Percentiles rank a stretch among this genome's conserved stretches.
phyloP scores from a whole-genome alignment of 2,888 invertebrate genomes.

The Eupelmus urozonus region DNA sequence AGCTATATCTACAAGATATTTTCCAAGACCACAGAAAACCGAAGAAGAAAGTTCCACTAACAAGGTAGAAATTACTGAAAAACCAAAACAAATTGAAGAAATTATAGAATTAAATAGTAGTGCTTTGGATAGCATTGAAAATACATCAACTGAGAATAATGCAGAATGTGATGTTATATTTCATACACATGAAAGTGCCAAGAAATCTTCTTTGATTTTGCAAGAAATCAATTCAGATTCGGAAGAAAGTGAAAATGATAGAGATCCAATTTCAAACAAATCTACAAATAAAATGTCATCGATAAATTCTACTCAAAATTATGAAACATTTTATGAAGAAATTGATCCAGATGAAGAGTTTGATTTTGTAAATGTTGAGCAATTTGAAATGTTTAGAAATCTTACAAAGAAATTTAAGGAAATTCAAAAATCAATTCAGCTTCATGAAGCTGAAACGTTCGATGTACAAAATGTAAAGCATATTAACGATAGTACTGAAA shows the following conservation, averaged over 20 bases:
- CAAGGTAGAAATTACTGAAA: neutral
- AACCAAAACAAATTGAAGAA: neutral
- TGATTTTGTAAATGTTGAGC: constrained; percentile 46
- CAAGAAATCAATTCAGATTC: neutral
- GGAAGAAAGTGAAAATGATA: neutral
- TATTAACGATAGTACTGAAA: neutral
- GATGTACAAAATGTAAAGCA: neutral
- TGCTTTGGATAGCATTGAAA: neutral
- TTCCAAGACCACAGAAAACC: constrained; percentile 6
- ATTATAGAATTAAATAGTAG: neutral
- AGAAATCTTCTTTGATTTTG: neutral
- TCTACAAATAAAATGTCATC: neutral
- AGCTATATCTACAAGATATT: constrained; percentile 30
- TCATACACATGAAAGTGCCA: neutral
- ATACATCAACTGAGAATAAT: neutral
- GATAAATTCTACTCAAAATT: neutral
- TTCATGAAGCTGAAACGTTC: constrained; percentile 1
- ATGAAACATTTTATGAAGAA: neutral
- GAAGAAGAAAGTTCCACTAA: neutral
- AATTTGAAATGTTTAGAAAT: constrained; percentile 12
- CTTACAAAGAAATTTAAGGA: constrained; percentile 7
- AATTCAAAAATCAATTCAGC: constrained; percentile 24
- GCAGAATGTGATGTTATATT: neutral
- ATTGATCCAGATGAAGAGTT: constrained; percentile 43
- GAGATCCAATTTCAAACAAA: neutral